Evolutionary conservation across 2,797 vertebrate species (phyloP).

Genomic region (Crax fasciolata): DNA sequence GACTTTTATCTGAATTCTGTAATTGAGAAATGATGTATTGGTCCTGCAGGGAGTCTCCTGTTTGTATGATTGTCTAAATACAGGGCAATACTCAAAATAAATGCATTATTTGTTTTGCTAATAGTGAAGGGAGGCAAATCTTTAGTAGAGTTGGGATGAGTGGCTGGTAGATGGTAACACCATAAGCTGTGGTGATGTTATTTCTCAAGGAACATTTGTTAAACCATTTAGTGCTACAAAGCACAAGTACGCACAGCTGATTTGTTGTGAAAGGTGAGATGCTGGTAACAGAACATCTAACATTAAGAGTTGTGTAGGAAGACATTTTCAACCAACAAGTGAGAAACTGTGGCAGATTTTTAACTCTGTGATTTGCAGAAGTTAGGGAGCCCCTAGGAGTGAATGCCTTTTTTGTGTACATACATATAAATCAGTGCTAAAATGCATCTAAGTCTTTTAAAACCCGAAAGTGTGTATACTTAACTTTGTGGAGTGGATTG

Average conservation of each 20-base stretch:
- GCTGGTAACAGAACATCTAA: neutral
- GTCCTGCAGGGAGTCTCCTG: neutral
- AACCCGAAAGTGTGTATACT: fast-evolving
- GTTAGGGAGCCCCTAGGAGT: neutral
- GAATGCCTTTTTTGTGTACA: neutral
- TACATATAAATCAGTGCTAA: fast-evolving
- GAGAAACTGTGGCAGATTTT: neutral
- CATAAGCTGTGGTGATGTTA: neutral
- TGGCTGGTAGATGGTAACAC: neutral
- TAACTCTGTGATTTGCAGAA: neutral
- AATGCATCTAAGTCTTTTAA: neutral
- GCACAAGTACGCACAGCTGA: neutral
- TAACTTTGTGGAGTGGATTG: neutral
- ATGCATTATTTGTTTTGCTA: neutral
- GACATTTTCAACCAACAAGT: neutral
- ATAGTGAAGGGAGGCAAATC: neutral
- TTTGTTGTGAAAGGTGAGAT: neutral
- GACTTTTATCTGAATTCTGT: neutral
- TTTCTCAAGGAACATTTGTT: neutral
- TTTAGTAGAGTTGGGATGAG: neutral
- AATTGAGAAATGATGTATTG: neutral
- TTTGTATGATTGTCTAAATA: neutral
- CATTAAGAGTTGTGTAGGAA: neutral
- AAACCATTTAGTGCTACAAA: neutral
- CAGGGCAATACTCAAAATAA: neutral